Evolutionary conservation across 2,888 invertebrate species (phyloP), one percentile per base, ranked within the genome.

Genomic region (Liodrosophila aerea): DNA sequence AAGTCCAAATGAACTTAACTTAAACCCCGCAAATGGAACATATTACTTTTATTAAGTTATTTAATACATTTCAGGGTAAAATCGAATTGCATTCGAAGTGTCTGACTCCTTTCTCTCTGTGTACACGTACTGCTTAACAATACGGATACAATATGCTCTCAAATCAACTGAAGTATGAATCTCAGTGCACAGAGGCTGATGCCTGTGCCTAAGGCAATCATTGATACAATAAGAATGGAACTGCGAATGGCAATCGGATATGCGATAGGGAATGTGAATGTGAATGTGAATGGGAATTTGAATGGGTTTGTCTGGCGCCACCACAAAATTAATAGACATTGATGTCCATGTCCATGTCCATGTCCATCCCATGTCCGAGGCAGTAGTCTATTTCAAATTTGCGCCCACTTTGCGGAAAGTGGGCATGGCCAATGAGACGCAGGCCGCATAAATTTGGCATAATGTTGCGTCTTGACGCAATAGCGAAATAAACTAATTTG

Each of bases 401-500:
- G 45, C 40, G 29, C 37, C 50, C 33, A 27, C 41, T 15, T 22
- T 22, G 22, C 22, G n/a, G 12, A 16, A 18, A 7, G 9, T 12
- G 18, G 37, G 31, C 30, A 37, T 31, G 47, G 29, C 56, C 39
- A 61, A 46, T 54, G 30, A 22, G 22, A 49, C 56, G 53, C 45
- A 49, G 29, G 34, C 40, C 51, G 63, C 53, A 73, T 64, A 67
- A 66, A 63, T 71, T 64, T 57, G 39, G 15, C 46, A 71, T 58
- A 62, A 59, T 49, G 66, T 49, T 56, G 61, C 53, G 43, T 59
- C 59, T 49, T 51, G 52, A 49, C 52, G 50, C 64, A 73, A 68
- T 68, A 76, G 71, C 64, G 44, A 62, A 72, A 76, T 72, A 64
- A 80, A 72, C 76, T 74, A 80, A 76, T 80, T 80, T 74, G 64